A percentile compares a stretch with the other conserved stretches of the same genome.
phyloP scores from a whole-genome alignment of 2,888 invertebrate genomes.

The Agonum fuliginosum region DNA sequence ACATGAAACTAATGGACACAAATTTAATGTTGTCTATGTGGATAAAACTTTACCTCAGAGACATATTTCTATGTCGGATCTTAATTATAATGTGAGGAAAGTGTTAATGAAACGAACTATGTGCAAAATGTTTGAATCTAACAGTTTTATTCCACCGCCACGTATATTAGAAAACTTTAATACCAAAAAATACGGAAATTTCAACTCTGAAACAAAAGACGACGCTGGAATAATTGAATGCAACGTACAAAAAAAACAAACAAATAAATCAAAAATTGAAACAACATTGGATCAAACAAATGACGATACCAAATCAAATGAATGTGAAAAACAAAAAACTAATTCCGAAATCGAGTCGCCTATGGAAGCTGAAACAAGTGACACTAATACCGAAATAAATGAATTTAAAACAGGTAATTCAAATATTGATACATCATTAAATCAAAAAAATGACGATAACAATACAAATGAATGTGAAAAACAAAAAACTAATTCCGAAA shows the following conservation, averaged over 20 bases:
- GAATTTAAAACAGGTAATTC: no score
- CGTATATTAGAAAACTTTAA: background rate
- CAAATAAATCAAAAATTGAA: background rate
- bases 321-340: background rate
- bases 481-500: background rate
- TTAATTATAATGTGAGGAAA: background rate
- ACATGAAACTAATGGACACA: slow-evolving; percentile 4
- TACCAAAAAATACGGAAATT: background rate
- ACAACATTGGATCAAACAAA: no score
- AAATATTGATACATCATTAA: background rate
- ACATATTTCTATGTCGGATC: background rate
- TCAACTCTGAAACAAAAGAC: no score
- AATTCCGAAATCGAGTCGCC: background rate
- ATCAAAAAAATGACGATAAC: no score
- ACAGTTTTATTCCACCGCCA: background rate
- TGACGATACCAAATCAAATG: background rate
- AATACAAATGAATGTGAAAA: background rate
- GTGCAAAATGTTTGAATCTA: background rate
- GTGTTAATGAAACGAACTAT: background rate
- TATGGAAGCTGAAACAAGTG: background rate
- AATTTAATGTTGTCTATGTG: slow-evolving; percentile 5
- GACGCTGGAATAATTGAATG: no score
- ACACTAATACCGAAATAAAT: background rate
- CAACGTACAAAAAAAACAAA: no score
- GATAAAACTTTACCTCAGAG: slow-evolving; percentile 4